Conservation (phyloP, 1,140 invertebrate genomes). For the Macrobrachium rosenbergii region DNA sequence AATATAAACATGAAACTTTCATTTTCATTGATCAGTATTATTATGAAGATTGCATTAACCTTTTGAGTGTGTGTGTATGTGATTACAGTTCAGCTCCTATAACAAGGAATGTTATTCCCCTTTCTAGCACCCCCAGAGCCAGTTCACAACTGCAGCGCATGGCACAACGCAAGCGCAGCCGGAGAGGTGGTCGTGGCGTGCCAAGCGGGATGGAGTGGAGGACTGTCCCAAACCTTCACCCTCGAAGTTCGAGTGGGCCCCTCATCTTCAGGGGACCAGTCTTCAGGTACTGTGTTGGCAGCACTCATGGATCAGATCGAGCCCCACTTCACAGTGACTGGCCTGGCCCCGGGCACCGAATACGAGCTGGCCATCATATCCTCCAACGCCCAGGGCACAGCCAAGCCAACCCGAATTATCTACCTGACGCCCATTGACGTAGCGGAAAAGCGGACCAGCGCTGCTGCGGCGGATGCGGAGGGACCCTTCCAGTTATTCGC, state of each 20-base stretch:
- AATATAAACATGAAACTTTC: no score
- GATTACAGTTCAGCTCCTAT: no score
- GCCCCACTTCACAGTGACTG: conserved; percentile 78
- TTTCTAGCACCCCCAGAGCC: conserved; percentile 77
- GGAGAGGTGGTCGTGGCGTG: conserved; percentile 78
- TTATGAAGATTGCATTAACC: no score
- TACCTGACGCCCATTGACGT: conserved; percentile 72
- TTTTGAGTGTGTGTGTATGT: no score
- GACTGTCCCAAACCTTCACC: conserved; percentile 84
- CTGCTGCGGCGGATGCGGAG: conserved; percentile 20
- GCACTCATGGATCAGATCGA: conserved; percentile 60
- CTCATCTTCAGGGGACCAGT: neutral
- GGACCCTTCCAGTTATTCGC: neutral
- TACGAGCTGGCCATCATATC: conserved; percentile 80
- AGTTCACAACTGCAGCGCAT: conserved; percentile 85
- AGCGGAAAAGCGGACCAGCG: conserved; percentile 79
- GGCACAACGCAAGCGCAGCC: conserved; percentile 81
- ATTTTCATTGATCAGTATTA: no score
- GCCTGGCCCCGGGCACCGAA: conserved; percentile 77
- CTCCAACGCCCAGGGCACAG: conserved; percentile 77
- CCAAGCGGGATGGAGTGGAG: conserved; percentile 83
- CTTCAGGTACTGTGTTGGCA: neutral
- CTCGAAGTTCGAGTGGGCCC: conserved; percentile 81
- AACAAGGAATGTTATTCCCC: no score
- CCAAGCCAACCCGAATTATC: conserved; percentile 17